Conservation (phyloP, 1,140 invertebrate species). For the Hylyphantes graminicola region DNA sequence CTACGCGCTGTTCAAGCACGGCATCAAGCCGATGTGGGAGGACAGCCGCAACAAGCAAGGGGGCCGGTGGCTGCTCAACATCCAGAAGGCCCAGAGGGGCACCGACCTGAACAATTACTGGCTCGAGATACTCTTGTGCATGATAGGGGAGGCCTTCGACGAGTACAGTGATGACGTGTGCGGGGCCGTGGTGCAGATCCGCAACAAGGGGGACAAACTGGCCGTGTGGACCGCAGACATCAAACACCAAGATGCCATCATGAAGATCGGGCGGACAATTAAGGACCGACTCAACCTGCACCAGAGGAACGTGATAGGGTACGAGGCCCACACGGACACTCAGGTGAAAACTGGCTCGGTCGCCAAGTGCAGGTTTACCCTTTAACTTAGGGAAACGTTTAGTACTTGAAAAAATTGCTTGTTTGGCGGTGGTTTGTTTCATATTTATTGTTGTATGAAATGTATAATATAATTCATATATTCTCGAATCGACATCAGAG, state of each 20-base stretch:
- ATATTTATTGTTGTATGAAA: too few relatives aligned
- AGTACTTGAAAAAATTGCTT: too few relatives aligned
- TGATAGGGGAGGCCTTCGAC: conserved; percentile 97
- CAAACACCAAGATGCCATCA: conserved; percentile 78
- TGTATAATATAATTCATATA: too few relatives aligned
- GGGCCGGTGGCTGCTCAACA: conserved; percentile 93
- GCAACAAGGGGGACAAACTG: conserved; percentile 92
- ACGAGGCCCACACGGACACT: conserved; percentile 47
- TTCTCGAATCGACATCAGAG: too few relatives aligned
- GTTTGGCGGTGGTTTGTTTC: too few relatives aligned
- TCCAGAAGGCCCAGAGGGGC: conserved; percentile 84
- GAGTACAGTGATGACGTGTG: conserved; percentile 90
- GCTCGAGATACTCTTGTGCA: conserved; percentile 93
- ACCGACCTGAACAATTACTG: conserved; percentile 91
- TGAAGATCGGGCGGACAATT: conserved; percentile 69
- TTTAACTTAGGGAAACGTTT: conserved; percentile 4
- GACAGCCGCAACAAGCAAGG: conserved; percentile 90
- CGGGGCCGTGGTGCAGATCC: conserved; percentile 94
- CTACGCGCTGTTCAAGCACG: conserved; percentile 96
- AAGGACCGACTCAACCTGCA: conserved; percentile 50
- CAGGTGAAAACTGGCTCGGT: conserved; percentile 38
- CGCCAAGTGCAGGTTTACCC: conserved; percentile 33
- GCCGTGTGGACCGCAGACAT: conserved; percentile 93
- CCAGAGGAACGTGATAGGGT: conserved; percentile 35
- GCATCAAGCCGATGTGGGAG: conserved; percentile 99